Percentiles rank a stretch among this genome's conserved stretches.
These are phyloP conservation scores for Todiramphus saurophagus DNA, from an alignment of 2,113 vertebrate species.

Conservation along the genomic window DNA sequence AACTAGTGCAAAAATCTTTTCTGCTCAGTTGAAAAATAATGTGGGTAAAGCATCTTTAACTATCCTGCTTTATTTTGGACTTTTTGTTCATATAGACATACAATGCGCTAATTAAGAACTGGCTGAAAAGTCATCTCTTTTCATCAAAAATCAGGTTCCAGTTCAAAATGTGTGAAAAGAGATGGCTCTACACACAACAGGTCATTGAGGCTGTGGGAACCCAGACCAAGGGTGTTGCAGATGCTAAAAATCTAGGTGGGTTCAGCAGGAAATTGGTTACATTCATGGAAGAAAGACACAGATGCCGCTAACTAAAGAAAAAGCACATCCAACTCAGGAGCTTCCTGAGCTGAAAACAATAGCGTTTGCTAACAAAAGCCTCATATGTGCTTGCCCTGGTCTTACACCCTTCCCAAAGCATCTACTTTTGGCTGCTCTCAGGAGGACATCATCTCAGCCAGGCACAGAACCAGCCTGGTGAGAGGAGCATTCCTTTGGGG, in stretches of 20 bases:
- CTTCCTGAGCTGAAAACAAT: neutral
- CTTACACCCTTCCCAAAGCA: neutral
- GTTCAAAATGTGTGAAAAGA: neutral
- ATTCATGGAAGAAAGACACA: neutral
- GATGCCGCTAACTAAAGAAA: neutral
- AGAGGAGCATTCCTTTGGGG: neutral
- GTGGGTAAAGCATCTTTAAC: neutral
- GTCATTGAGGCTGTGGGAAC: neutral
- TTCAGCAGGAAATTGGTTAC: neutral
- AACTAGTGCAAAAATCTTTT: neutral
- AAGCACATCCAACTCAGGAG: fast-evolving
- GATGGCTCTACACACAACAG: neutral
- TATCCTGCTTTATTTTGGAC: conserved; percentile 51
- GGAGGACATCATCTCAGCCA: neutral
- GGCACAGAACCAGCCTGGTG: neutral
- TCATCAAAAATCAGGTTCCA: neutral
- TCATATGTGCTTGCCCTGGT: neutral
- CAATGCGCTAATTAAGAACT: neutral
- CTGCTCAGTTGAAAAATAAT: neutral
- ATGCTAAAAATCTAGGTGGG: neutral
- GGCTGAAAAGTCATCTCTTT: conserved; percentile 4
- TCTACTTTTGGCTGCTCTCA: neutral
- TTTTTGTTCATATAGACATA: neutral
- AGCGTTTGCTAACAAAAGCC: neutral
- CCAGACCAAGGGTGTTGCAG: neutral